Conservation (phyloP, 2,888 invertebrate species). For the Zootermopsis nevadensis region DNA sequence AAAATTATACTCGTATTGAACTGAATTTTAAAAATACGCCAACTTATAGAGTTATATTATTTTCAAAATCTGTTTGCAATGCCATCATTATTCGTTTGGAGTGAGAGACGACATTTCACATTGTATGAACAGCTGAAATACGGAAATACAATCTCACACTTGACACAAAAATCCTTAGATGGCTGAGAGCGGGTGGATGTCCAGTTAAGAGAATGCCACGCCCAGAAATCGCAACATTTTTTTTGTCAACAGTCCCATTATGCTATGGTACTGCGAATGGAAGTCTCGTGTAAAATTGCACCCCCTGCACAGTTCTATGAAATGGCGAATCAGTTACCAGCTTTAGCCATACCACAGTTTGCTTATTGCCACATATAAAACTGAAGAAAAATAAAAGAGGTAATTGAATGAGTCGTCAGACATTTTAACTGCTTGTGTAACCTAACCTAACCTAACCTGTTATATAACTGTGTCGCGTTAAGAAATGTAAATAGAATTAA, state of each 20-base stretch:
- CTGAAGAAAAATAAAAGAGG: not conserved
- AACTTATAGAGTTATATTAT: too few relatives aligned
- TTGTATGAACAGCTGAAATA: too few relatives aligned
- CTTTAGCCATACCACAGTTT: not conserved
- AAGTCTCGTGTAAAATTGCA: not conserved
- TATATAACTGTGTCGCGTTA: not conserved
- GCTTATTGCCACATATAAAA: not conserved
- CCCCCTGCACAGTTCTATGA: not conserved
- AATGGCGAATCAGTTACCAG: not conserved
- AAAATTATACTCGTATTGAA: too few relatives aligned
- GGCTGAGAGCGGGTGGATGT: too few relatives aligned
- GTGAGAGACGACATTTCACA: too few relatives aligned
- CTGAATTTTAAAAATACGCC: too few relatives aligned
- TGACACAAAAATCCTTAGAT: too few relatives aligned
- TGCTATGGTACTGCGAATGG: not conserved
- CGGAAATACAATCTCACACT: too few relatives aligned
- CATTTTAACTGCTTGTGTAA: not conserved
- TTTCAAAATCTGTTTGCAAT: too few relatives aligned
- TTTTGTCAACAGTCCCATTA: not conserved
- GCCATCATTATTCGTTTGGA: too few relatives aligned
- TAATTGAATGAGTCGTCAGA: not conserved
- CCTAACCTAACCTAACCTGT: not conserved
- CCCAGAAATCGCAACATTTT: not conserved
- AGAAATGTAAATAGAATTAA: not conserved
- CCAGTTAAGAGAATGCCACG: too few relatives aligned